Base-by-base conservation (phyloP, 2,113 vertebrate species). In the Neomonachus schauinslandi region DNA sequence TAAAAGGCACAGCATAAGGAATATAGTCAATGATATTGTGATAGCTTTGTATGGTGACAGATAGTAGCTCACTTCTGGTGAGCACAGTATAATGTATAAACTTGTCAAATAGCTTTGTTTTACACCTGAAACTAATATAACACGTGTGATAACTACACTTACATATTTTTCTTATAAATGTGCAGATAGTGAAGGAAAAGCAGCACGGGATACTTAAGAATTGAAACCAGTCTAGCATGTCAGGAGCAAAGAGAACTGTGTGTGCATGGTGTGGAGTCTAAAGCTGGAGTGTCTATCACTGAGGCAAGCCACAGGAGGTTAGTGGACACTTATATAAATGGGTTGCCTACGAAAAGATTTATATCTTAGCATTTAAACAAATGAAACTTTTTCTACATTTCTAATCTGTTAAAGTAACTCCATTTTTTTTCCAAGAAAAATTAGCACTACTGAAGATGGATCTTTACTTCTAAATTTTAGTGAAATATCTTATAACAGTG, bases 261-360 rank as follows among this genome's bases (percentile, higher is more conserved):
- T 9, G 3, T 10, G 6, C 24, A 0, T 16, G 0, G 3, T 19
- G 10, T 7, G 8, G 0, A 21, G 10, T 19, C 26, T 12, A 19
- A 24, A 26, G 4, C 22, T 18, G 11, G 12, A 28, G 0, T 7
- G 3, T 55, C 14, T 1, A 4, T 5, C 18, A 7, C 31, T 11
- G 39, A 39, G 39, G 3, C 1, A n/a, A 19, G 51, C 13, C 0
- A 11, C 0, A 39, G 28, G 28, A 9, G 31, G 0, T 6, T 3
- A 69, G 0, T 19, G 22, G 3, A 15, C 4, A 63, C 14, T 12
- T 24, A 42, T 28, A 1, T 26, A 31, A 5, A 33, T 22, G 2
- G 28, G 7, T 28, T 57, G 39, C 24, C 15, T 46, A 1, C 11
- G 18, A 5, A 24, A 53, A 86, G 6, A 59, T 42, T 42, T 53